Evolutionary conservation across 2,888 invertebrate genomes (phyloP), one percentile per base, ranked within the genome.

Genomic region (Cryptus viduatorius): DNA sequence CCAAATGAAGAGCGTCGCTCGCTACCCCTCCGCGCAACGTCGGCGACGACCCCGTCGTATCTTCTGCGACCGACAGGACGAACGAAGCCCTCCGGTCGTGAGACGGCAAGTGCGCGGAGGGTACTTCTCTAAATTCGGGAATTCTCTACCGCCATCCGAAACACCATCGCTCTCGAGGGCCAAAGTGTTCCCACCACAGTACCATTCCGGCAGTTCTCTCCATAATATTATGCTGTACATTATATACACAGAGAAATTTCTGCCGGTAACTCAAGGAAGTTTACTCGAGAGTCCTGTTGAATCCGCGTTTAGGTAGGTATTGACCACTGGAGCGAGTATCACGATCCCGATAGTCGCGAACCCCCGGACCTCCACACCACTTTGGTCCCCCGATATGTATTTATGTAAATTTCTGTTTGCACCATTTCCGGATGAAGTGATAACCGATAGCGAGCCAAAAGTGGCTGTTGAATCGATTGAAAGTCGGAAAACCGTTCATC

Each of bases 381-480:
- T 53, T 16, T 19, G 19, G 14, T 8, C 53, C 53, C 16, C 19
- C 19, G 16, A 19, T 16, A 19, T 53, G 24, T 56, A 24, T 56
- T 37, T 56, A 56, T 56, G 56, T 56, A 56, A 56, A 56, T 56
- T 37, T 24, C 3, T 56, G 24, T 56, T 56, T 56, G 56, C 56
- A 24, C 56, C 37, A 56, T 24, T 56, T 56, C 24, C 56, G 56
- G 56, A 56, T 12, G 56, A 24, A 56, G 56, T 24, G 24, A 24
- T 56, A 12, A 3, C 56, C 19, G 46, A 56, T 56, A 12, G 24
- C 56, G 12, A 12, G 4, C 56, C 19, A 12, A 56, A 56, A 56
- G 56, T 24, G 24, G 56, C 56, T 12, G 24, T 24, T 19, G 24
- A 56, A 56, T 56, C 56, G 4, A 24, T 56, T 56, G 10, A 56